Evolutionary conservation across 2,113 vertebrate species (phyloP).

Genomic region (Carollia perspicillata): DNA sequence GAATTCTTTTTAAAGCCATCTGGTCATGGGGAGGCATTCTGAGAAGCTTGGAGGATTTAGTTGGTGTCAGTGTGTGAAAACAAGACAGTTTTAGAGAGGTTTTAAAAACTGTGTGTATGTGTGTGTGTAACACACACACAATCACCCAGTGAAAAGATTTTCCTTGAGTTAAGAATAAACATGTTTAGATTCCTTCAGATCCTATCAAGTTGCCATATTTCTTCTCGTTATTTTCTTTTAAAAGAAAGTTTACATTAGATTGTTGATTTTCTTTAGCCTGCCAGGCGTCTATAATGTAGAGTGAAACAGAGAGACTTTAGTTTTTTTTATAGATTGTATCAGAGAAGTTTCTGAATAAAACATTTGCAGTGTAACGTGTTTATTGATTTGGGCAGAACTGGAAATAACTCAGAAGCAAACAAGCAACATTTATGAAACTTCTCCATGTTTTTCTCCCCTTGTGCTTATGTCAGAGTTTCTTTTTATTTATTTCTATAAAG

Average conservation of each 20-base stretch:
- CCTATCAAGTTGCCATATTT: background rate
- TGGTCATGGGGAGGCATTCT: slow-evolving; percentile 44
- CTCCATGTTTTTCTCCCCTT: background rate
- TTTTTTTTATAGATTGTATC: slow-evolving; percentile 18
- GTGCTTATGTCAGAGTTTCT: slow-evolving; percentile 32
- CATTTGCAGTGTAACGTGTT: slow-evolving; percentile 36
- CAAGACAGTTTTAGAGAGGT: slow-evolving; percentile 58
- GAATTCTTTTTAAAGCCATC: slow-evolving; percentile 56
- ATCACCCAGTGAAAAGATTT: slow-evolving; percentile 4
- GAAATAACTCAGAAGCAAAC: slow-evolving; percentile 33
- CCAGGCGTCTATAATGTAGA: background rate
- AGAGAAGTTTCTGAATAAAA: slow-evolving; percentile 41
- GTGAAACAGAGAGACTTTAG: background rate
- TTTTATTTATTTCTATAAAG: slow-evolving; percentile 58
- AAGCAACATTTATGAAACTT: slow-evolving; percentile 55
- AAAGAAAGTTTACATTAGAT: slow-evolving; percentile 49
- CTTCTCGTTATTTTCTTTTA: slow-evolving; percentile 32
- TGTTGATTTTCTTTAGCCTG: slow-evolving; percentile 46
- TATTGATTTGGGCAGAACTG: slow-evolving; percentile 34
- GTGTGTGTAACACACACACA: background rate
- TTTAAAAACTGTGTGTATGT: background rate
- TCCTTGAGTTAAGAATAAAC: slow-evolving; percentile 10
- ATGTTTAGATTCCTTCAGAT: slow-evolving; percentile 36
- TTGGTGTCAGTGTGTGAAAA: slow-evolving; percentile 49
- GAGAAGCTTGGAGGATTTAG: slow-evolving; percentile 65